Evolutionary conservation across 2,113 vertebrate genomes (phyloP), one percentile per base, ranked within the genome.

Genomic region (Mugil cephalus): DNA sequence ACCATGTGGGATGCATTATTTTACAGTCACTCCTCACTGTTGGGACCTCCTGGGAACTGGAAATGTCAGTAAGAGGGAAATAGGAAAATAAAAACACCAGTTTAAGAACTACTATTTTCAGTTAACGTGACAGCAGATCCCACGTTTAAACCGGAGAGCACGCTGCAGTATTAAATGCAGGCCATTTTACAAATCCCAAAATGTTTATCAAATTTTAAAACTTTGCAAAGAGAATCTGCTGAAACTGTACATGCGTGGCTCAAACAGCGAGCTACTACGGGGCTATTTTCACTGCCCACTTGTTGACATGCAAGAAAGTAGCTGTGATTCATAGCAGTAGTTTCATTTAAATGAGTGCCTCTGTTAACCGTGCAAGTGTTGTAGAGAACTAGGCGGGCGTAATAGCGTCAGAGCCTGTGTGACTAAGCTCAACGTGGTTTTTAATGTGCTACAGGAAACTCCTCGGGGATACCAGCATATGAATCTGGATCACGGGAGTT

Each of bases 1-100:
- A 62, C 65, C 84, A 77, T 80, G 61, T 80, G 87, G 69, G 61
- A 86, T 38, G 19, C 38, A 72, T 87, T 89, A 70, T 46, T 79
- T 82, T 69, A 88, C 62, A 69, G 24, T 53, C 18, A 62, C 65
- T 40, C 64, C 60, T 67, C 56, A 66, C 60, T 36, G 35, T 21
- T 53, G n/a, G 68, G 12, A 76, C 42, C 58, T 68, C 19, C 35
- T 63, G 65, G 11, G 42, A 78, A 38, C 6, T 53, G 43, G 3
- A 70, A 52, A 39, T 69, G 55, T 80, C 73, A 72, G 40, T 67
- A 47, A 67, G 61, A 47, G 55, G 10, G 24, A 43, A 52, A 24
- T 46, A 38, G 38, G 17, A 76, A 68, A 55, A 18, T 13, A 15
- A 43, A 43, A n/a, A 45, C 24, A 30, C 24, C 24, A 30, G 24